Evolutionary conservation across 2,888 invertebrate genomes (phyloP).

Genomic region (Hyppa rectilinea): DNA sequence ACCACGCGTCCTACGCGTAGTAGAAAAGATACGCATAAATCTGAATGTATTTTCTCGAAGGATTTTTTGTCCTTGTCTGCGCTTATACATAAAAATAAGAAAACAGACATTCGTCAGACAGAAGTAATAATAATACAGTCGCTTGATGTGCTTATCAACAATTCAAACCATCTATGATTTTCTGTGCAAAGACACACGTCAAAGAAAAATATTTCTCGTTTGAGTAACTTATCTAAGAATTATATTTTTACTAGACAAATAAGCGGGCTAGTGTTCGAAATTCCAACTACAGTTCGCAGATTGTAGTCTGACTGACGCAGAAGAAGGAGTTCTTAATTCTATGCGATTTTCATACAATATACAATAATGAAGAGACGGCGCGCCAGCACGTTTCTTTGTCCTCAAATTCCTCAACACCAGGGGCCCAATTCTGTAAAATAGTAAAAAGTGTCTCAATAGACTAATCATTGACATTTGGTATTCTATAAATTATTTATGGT

Average conservation of each 20-base stretch:
- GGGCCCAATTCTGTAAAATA: too few relatives aligned
- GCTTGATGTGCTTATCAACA: constrained; percentile 8
- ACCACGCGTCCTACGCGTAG: constrained; percentile 18
- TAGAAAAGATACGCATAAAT: constrained; percentile 38
- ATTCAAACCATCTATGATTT: not conserved
- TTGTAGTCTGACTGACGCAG: not conserved
- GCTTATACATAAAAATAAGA: constrained; percentile 6
- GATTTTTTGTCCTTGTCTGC: constrained; percentile 8
- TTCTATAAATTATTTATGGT: too few relatives aligned
- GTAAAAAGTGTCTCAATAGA: too few relatives aligned
- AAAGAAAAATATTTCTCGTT: constrained; percentile 7
- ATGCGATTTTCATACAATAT: not conserved
- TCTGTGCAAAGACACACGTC: not conserved
- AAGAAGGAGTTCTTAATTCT: not conserved
- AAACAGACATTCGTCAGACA: not conserved
- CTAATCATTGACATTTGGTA: too few relatives aligned
- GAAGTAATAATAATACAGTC: not conserved
- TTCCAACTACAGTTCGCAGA: not conserved
- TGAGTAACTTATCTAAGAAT: not conserved
- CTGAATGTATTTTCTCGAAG: constrained; percentile 30
- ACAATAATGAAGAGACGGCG: not conserved
- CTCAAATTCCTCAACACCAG: not conserved
- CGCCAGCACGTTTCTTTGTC: not conserved
- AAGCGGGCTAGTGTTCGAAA: not conserved
- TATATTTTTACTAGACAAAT: too few relatives aligned